Evolutionary conservation across 2,888 invertebrate genomes (phyloP).

Genomic region (Xestoiulus laeticollis): DNA sequence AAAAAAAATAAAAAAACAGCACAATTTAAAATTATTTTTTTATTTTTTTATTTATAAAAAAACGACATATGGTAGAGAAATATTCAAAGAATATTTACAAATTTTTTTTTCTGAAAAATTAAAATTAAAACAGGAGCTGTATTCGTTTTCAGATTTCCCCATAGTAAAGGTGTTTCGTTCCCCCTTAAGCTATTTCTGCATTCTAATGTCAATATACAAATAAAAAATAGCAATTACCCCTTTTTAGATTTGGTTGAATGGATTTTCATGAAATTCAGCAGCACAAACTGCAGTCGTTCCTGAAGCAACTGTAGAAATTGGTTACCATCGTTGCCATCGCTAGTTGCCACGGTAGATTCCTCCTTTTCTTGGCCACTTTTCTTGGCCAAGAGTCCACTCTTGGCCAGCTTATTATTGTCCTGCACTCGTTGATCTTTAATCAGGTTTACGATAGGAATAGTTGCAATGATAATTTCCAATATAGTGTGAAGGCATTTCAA

Average conservation of each 20-base stretch:
- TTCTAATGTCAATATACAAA: no score
- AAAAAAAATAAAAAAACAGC: no score
- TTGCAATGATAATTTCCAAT: slow-evolving; percentile 28
- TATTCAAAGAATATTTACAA: no score
- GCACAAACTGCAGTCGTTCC: slow-evolving; percentile 44
- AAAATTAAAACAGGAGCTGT: no score
- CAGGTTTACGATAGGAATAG: background rate
- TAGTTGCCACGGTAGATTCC: background rate
- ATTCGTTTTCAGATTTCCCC: no score
- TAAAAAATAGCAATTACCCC: background rate
- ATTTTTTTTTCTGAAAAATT: no score
- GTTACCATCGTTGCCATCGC: background rate
- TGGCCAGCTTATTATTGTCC: background rate
- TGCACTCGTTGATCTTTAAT: background rate
- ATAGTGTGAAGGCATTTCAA: slow-evolving; percentile 40
- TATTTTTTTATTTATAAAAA: no score
- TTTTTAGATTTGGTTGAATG: slow-evolving; percentile 5
- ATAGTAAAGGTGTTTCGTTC: no score
- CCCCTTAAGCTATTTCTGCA: no score
- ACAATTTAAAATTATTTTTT: no score
- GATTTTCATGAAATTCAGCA: slow-evolving; percentile 38
- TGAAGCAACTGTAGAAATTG: background rate
- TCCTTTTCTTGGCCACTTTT: background rate
- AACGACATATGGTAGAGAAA: no score
- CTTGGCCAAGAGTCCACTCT: background rate